Evolutionary conservation across 2,797 vertebrate genomes (phyloP).

Genomic region (Momotus momota): DNA sequence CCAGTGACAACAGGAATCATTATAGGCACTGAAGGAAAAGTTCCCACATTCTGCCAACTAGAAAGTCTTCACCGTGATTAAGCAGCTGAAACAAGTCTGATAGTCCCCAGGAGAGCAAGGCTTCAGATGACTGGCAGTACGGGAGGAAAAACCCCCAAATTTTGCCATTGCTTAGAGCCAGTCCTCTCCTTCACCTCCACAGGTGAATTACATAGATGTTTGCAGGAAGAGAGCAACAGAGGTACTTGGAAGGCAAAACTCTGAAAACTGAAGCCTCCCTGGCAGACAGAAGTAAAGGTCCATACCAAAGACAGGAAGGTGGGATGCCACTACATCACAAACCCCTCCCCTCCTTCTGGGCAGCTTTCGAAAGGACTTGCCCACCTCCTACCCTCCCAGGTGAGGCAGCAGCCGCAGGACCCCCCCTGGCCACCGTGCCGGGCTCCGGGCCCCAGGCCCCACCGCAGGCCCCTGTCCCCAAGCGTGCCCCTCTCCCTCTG

Average conservation of each 20-base stretch:
- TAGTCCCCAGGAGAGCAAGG: neutral
- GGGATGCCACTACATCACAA: neutral
- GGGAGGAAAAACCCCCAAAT: neutral
- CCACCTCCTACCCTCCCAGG: neutral
- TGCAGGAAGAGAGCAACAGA: neutral
- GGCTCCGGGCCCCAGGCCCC: no score
- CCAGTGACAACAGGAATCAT: neutral
- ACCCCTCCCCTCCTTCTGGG: neutral
- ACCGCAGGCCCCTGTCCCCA: neutral
- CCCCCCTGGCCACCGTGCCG: no score
- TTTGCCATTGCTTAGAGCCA: neutral
- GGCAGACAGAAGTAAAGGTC: neutral
- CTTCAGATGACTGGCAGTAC: neutral
- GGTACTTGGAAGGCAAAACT: neutral
- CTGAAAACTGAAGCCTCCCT: neutral
- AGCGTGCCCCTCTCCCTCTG: neutral
- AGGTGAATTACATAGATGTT: neutral
- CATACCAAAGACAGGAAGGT: neutral
- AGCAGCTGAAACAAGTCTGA: neutral
- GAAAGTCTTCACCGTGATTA: neutral
- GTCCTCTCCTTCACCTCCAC: neutral
- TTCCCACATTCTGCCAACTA: neutral
- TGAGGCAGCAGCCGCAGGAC: no score
- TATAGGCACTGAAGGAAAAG: neutral
- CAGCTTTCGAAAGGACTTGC: rapidly evolving